phyloP scores from a whole-genome alignment of 23 tunicate species.

The Halocynthia roretzi region DNA sequence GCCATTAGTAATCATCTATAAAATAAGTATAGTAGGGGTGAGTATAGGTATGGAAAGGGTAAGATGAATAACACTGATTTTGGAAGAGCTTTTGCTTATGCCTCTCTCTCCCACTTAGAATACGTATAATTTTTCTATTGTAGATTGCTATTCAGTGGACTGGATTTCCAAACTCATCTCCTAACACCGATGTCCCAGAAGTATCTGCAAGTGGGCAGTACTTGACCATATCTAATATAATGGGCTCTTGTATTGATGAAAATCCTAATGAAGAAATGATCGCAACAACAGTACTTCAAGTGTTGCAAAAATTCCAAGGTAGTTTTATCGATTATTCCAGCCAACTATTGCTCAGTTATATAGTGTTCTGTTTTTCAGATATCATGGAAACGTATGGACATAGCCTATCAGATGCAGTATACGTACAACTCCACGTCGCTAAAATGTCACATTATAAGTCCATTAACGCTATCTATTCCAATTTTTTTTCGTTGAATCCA shows the following conservation, averaged over 20 bases:
- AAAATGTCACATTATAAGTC: constrained; percentile 46
- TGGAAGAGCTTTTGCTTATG: too few relatives aligned
- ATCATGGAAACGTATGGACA: constrained; percentile 22
- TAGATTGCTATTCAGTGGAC: too few relatives aligned
- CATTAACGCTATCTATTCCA: constrained; percentile 53
- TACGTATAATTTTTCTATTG: too few relatives aligned
- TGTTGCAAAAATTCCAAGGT: constrained; percentile 1
- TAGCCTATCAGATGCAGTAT: constrained; percentile 13
- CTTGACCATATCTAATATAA: neutral
- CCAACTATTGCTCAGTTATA: neutral
- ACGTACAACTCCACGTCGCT: constrained; percentile 45
- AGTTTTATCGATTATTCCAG: neutral
- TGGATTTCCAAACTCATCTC: too few relatives aligned
- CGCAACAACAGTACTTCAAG: neutral
- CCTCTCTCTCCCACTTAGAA: too few relatives aligned
- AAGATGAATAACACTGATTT: too few relatives aligned
- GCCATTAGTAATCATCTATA: too few relatives aligned
- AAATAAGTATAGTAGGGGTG: too few relatives aligned
- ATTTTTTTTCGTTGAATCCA: constrained; percentile 49
- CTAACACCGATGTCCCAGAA: too few relatives aligned
- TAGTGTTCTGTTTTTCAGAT: constrained; percentile 15
- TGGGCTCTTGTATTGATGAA: neutral
- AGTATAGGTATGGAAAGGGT: too few relatives aligned
- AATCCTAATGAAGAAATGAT: neutral
- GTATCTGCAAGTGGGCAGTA: neutral